Evolutionary conservation across 2,888 invertebrate species (phyloP), one percentile per base, ranked within the genome.

Genomic region (Sarcophaga carnaria): DNA sequence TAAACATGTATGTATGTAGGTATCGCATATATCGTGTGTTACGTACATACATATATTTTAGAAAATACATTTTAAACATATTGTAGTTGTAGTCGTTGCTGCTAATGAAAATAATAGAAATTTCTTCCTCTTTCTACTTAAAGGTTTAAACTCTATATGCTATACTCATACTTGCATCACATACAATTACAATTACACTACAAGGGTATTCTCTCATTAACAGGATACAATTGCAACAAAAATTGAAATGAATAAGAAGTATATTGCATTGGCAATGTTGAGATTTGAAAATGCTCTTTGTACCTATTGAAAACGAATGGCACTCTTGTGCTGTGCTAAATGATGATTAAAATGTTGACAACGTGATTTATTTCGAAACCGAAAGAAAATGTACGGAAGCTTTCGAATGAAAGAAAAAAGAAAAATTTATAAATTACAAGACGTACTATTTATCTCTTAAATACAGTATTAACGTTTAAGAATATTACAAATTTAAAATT

Each of bases 281-380:
- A 17, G 54, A 12, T 14, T 54, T 14, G 17, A 4, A 12, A 14
- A 17, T 5, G 5, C 4, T 14, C 17, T 1, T 4, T 54, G 54
- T 4, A 4, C 4, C 69, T 37, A 49, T 66, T 71, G 54, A 17
- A 54, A 37, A 10, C 47, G 27, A 37, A 54, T 69, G 22, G 49
- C n/a, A 47, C 49, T 63, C 59, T 63, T 62, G 27, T 49, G 11
- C 67, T 62, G 54, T 74, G 63, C 37, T 83, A 45, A 75, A 74
- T 83, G 83, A 78, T 74, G 78, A 83, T 83, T 78, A 78, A 83
- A 78, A 78, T 78, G 83, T 74, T 83, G 83, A 83, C 83, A 83
- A 78, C 27, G 78, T 83, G 74, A 78, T 83, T 74, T 83, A 78
- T 74, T 22, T 64, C 2, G 72, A 49, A 60, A 69, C 6, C 2